Evolutionary conservation across 2,888 invertebrate species (phyloP), one percentile per base, ranked within the genome.

Genomic region (Eupithecia tripunctaria): DNA sequence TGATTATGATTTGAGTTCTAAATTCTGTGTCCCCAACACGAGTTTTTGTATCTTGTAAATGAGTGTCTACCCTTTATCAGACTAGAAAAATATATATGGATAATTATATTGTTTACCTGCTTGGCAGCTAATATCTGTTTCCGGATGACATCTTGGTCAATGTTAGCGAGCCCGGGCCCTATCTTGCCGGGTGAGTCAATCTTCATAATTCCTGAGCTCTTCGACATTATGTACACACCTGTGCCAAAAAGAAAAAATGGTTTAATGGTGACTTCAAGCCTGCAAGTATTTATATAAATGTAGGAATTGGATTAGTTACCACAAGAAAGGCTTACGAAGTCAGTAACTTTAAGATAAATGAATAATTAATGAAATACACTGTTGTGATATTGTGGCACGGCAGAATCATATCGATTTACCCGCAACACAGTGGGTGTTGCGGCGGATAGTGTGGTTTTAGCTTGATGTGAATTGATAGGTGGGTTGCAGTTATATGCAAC

Each of bases 211-310:
- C 96, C 97, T 51, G 96, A 96, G 79, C 96, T 97, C 87, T 96
- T 96, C 12, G 97, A 96, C 96, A 97, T 96, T 71, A 97, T 96
- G 85, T 97, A 97, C 56, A 97, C 96, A 80, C 96, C 96, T 82
- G 95, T n/a, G 43, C 64, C 73, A 78, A 71, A 72, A 74, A 67
- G 18, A 66, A 47, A 27, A 75, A 69, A 18, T 38, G 56, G 56
- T 18, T 25, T 66, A 38, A 47, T 21, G 10, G 47, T 21, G 21
- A 51, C n/a, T 8, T 47, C 47, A 21, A 51, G 21, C 8, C n/a
- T 7, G 10, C 10, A 51, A n/a, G n/a, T 47, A 7, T n/a, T 12
- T 18, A 43, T 43, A 18, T 18, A 43, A 18, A n/a, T 43, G 41
- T 43, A 43, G 5, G 6, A 43, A 12, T 43, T 41, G 41, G 41